Percentiles rank a stretch among this genome's conserved stretches.
Conservation (phyloP, 1,140 invertebrate genomes). For the Brachionus manjavacas region DNA sequence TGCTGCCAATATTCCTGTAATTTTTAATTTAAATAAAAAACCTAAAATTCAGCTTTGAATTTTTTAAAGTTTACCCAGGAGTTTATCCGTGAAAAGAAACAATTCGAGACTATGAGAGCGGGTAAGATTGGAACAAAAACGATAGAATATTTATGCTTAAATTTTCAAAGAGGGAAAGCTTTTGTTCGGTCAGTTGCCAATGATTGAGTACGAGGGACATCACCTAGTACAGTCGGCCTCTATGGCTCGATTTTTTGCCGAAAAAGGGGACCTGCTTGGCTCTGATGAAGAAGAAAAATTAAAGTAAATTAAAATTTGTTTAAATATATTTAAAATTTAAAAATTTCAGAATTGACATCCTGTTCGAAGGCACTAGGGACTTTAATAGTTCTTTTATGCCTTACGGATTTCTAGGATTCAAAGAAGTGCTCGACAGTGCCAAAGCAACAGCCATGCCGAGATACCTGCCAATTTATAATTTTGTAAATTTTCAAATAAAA, state of each 20-base stretch:
- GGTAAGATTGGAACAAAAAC: neutral
- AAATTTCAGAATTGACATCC: neutral
- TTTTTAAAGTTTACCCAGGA: neutral
- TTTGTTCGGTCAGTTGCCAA: slow-evolving; percentile 44
- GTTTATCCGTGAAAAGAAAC: neutral
- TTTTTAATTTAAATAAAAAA: neutral
- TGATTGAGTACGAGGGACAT: slow-evolving; percentile 44
- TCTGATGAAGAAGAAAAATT: slow-evolving; percentile 30
- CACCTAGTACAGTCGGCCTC: slow-evolving; percentile 43
- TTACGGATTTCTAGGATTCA: slow-evolving; percentile 3
- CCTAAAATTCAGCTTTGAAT: neutral
- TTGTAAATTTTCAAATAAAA: neutral
- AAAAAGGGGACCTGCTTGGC: neutral
- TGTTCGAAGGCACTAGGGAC: slow-evolving; percentile 15
- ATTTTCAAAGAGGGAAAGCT: slow-evolving; percentile 30
- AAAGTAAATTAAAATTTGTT: neutral
- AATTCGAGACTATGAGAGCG: neutral
- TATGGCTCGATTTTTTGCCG: slow-evolving; percentile 43
- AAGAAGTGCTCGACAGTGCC: slow-evolving; percentile 34
- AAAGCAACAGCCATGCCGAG: slow-evolving; percentile 11
- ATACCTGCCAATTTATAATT: slow-evolving; percentile 30
- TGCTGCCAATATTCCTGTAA: slow-evolving; percentile 43
- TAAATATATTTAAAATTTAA: neutral
- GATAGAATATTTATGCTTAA: neutral
- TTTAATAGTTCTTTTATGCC: slow-evolving; percentile 36